These are phyloP conservation scores for Platysteira castanea DNA, from an alignment of 2,113 vertebrate species.

Conservation along the genomic window DNA sequence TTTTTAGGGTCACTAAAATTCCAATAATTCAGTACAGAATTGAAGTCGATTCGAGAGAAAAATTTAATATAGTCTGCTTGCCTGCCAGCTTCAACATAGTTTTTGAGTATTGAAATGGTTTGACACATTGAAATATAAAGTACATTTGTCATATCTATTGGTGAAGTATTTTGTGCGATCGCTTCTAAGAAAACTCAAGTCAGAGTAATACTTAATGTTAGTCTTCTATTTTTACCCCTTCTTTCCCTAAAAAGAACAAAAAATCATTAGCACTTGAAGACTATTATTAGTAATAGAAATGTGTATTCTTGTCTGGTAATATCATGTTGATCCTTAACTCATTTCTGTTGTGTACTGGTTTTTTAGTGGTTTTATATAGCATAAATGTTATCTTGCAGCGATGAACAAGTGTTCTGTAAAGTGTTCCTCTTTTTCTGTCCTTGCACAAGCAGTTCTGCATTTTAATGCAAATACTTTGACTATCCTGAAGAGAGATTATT, in stretches of 20 bases:
- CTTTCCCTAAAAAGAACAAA: background rate
- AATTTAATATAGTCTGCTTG: slow-evolving; percentile 84
- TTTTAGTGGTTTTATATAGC: background rate
- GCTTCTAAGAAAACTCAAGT: slow-evolving; percentile 76
- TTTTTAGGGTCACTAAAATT: slow-evolving; percentile 87
- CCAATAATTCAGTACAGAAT: slow-evolving; percentile 85
- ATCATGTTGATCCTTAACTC: background rate
- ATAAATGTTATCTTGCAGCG: background rate
- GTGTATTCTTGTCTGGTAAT: background rate
- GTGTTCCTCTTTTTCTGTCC: background rate
- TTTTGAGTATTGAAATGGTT: slow-evolving; percentile 78
- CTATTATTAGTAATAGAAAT: slow-evolving; percentile 41
- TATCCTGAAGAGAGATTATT: background rate
- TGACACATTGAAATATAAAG: slow-evolving; percentile 87
- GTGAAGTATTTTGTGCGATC: slow-evolving; percentile 75
- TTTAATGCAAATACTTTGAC: background rate
- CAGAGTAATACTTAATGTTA: slow-evolving; percentile 65
- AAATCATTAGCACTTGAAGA: slow-evolving; percentile 23
- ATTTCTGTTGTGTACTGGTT: background rate
- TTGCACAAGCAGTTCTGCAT: background rate
- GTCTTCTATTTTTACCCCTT: slow-evolving; percentile 28
- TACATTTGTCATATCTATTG: slow-evolving; percentile 84
- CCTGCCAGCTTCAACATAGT: slow-evolving; percentile 80
- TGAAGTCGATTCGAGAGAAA: slow-evolving; percentile 81
- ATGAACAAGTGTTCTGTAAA: background rate